Conservation (phyloP, 2,113 vertebrate genomes). For the Candoia aspera region DNA sequence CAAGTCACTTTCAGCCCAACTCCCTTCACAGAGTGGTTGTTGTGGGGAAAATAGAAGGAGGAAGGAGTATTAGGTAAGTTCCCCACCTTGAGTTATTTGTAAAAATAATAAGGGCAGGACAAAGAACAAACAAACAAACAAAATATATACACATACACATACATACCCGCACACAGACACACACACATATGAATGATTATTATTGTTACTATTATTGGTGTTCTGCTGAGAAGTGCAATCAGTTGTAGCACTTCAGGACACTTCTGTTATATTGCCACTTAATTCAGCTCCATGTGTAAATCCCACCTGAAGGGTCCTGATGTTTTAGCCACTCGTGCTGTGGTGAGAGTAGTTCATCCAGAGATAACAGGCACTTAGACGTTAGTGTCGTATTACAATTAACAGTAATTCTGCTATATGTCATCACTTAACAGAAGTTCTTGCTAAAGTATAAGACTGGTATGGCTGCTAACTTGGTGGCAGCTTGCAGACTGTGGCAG, state of each 20-base stretch:
- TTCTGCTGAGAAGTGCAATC: neutral
- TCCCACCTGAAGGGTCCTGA: constrained; percentile 34
- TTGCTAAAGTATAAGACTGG: constrained; percentile 51
- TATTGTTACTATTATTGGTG: too few species aligned
- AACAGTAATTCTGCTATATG: constrained; percentile 70
- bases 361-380: constrained; percentile 53
- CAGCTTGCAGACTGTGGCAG: constrained; percentile 71
- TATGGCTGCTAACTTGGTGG: constrained; percentile 70
- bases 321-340: constrained; percentile 52
- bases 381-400: constrained; percentile 64
- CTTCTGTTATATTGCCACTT: neutral
- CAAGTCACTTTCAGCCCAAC: too few species aligned
- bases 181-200: too few species aligned
- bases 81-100: too few species aligned
- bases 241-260: neutral
- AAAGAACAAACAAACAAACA: too few species aligned
- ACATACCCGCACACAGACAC: too few species aligned
- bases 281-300: neutral
- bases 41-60: too few species aligned
- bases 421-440: constrained; percentile 73
- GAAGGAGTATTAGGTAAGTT: too few species aligned
- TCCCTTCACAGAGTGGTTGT: too few species aligned
- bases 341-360: constrained; percentile 58
- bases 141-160: too few species aligned
- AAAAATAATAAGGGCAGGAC: too few species aligned